Conservation (phyloP, 2,797 vertebrate genomes). For the Lemur catta region DNA sequence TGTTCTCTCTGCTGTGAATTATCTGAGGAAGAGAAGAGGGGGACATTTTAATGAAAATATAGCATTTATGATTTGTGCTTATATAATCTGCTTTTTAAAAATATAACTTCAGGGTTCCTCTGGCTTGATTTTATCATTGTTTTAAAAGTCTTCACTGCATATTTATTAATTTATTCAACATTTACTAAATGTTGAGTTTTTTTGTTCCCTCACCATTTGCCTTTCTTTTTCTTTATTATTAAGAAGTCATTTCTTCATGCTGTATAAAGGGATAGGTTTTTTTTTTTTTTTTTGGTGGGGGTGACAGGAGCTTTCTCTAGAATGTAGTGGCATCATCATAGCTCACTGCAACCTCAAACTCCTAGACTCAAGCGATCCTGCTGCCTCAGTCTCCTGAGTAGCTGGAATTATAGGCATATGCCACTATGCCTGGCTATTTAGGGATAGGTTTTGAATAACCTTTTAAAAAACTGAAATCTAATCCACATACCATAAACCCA, state of each 20-base stretch:
- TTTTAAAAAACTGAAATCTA: not conserved
- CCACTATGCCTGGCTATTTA: too few species aligned
- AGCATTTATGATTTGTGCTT: not conserved
- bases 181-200: conserved; percentile 30
- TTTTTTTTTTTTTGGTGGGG: too few species aligned
- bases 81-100: not conserved
- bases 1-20: not conserved
- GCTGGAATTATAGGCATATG: too few species aligned
- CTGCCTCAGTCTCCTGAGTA: too few species aligned
- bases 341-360: too few species aligned
- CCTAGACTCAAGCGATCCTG: too few species aligned
- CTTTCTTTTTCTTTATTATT: not conserved
- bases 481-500: not conserved
- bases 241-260: not conserved
- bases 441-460: too few species aligned
- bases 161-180: not conserved
- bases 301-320: too few species aligned
- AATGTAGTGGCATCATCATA: too few species aligned
- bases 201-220: not conserved
- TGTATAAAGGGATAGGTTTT: not conserved
- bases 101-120: not conserved
- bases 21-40: not conserved
- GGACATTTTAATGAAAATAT: not conserved
- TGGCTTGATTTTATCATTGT: not conserved
- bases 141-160: not conserved